Evolutionary conservation across 2,797 vertebrate genomes (phyloP).

Genomic region (Monodelphis domestica): DNA sequence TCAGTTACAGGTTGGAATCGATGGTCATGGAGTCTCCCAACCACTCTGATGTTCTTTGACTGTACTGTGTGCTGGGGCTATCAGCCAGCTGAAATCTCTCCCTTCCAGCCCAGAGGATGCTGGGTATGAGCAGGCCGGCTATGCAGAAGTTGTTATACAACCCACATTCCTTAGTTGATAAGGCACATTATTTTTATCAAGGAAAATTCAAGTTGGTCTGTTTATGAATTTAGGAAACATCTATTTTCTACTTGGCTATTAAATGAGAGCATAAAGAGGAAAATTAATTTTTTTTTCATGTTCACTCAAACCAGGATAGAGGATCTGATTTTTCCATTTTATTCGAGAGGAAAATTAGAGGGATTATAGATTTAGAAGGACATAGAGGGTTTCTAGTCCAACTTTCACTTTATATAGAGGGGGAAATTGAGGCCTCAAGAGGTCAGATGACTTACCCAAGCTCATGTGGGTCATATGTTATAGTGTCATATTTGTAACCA

Average conservation of each 20-base stretch:
- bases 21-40: neutral
- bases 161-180: neutral
- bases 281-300: neutral
- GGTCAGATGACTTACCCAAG: neutral
- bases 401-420: neutral
- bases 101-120: neutral
- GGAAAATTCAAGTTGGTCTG: neutral
- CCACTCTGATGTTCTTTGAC: neutral
- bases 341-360: neutral
- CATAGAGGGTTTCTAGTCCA: neutral
- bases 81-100: neutral
- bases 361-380: constrained; percentile 1
- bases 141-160: neutral
- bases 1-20: neutral
- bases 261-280: neutral
- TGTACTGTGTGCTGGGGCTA: neutral
- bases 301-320: constrained; percentile 6
- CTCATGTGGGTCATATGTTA: neutral
- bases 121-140: neutral
- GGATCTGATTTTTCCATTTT: neutral
- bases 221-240: constrained; percentile 17
- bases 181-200: neutral
- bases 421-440: neutral
- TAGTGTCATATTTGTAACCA: neutral
- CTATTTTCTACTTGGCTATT: neutral